Conservation (phyloP, 2,888 invertebrate genomes). For the Drosophila setosimentum region DNA sequence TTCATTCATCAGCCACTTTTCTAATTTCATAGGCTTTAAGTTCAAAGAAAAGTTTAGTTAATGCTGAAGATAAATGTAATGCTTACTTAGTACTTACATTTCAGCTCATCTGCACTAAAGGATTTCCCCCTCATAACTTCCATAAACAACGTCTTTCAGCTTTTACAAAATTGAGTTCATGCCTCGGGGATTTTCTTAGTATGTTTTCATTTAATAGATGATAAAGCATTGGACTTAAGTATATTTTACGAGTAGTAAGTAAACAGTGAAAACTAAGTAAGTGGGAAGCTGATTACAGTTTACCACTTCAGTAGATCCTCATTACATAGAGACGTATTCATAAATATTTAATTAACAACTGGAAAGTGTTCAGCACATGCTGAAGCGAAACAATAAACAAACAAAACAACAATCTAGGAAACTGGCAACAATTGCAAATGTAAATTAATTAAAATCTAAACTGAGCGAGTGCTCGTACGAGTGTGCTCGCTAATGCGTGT, state of each 20-base stretch:
- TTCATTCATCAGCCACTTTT: background rate
- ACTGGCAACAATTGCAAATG: conserved; percentile 47
- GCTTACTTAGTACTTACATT: background rate
- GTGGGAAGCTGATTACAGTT: background rate
- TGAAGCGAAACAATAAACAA: conserved; percentile 37
- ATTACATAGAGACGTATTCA: background rate
- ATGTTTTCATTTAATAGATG: background rate
- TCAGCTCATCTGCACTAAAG: background rate
- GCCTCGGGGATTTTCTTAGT: background rate
- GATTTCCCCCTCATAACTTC: background rate
- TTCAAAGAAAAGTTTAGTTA: background rate
- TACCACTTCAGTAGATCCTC: background rate
- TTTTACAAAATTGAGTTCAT: too few relatives aligned
- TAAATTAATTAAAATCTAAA: conserved; percentile 66
- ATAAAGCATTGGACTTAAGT: background rate
- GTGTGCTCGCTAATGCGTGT: background rate
- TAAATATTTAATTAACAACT: conserved; percentile 34
- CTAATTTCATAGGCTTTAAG: background rate
- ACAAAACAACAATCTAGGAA: conserved; percentile 32
- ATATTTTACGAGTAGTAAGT: background rate
- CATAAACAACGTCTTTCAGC: too few relatives aligned
- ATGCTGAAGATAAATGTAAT: background rate
- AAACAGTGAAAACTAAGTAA: background rate
- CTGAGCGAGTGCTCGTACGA: background rate
- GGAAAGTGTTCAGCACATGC: conserved; percentile 24